Percentiles rank a stretch among this genome's conserved stretches.
These are phyloP conservation scores for Platycheirus rosarum DNA, from an alignment of 2,888 invertebrate species.

Conservation along the genomic window DNA sequence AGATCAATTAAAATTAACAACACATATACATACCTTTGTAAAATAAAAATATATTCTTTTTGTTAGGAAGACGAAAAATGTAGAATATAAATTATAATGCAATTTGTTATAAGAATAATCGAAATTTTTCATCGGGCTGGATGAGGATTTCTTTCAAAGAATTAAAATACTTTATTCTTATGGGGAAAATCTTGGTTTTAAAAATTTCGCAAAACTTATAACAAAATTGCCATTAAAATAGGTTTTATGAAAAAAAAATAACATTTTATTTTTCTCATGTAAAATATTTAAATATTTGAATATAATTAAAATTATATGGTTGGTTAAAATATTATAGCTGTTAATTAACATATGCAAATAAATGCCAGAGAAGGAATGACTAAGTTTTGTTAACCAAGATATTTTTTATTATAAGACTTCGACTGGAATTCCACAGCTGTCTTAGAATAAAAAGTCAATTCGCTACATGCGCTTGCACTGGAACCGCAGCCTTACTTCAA, in stretches of 20 bases:
- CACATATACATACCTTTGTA: slow-evolving; percentile 7
- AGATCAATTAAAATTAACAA: slow-evolving; percentile 31
- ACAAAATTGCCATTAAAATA: slow-evolving; percentile 52
- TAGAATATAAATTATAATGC: neutral
- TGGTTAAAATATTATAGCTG: slow-evolving; percentile 43
- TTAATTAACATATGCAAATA: slow-evolving; percentile 60
- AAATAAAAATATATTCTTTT: neutral
- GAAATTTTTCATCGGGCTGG: slow-evolving; percentile 11
- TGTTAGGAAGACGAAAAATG: neutral
- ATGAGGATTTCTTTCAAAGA: neutral
- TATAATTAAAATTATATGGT: slow-evolving; percentile 35
- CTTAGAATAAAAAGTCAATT: no score
- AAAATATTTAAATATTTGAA: slow-evolving; percentile 31
- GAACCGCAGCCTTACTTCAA: no score
- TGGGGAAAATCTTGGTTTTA: slow-evolving; percentile 54
- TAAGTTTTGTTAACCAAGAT: slow-evolving; percentile 55
- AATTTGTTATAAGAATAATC: slow-evolving; percentile 10
- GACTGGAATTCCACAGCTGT: no score
- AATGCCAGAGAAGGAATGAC: slow-evolving; percentile 56
- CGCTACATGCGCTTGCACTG: no score
- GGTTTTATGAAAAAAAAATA: slow-evolving; percentile 22
- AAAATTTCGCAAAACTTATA: slow-evolving; percentile 46
- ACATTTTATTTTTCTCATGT: slow-evolving; percentile 18
- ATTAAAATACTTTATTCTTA: neutral
- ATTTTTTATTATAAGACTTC: neutral